These are phyloP conservation scores for Suillia variegata DNA, from an alignment of 2,888 invertebrate species.

Conservation along the genomic window DNA sequence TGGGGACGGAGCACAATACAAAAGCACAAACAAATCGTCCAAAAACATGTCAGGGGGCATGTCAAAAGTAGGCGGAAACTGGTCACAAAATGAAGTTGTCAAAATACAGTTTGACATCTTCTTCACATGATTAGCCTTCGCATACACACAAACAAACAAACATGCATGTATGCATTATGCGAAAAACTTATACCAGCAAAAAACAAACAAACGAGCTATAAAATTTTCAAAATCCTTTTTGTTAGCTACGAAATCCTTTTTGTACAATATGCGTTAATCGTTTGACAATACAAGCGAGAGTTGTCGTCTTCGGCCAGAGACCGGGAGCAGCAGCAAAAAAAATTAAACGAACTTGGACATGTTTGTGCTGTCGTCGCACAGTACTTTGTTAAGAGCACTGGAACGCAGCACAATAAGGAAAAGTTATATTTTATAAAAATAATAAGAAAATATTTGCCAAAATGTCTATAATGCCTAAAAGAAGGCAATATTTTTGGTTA, in stretches of 20 bases:
- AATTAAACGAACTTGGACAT: too few species aligned
- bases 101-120: background rate
- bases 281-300: background rate
- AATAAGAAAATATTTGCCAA: too few species aligned
- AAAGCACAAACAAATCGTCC: background rate
- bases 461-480: too few species aligned
- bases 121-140: background rate
- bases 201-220: conserved; percentile 1
- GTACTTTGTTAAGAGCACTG: too few species aligned
- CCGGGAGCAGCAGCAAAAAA: too few species aligned
- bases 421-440: too few species aligned
- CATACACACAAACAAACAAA: background rate
- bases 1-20: background rate
- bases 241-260: background rate
- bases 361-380: too few species aligned
- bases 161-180: too few species aligned
- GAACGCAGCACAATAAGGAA: too few species aligned
- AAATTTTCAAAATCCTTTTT: background rate
- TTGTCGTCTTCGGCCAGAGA: too few species aligned
- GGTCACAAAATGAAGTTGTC: background rate
- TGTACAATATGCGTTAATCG: background rate
- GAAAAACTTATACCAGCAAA: background rate
- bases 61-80: too few species aligned
- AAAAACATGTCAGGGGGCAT: background rate
- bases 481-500: too few species aligned